Evolutionary conservation across 2,888 invertebrate species (phyloP).

Genomic region (Incurvaria masculella): DNA sequence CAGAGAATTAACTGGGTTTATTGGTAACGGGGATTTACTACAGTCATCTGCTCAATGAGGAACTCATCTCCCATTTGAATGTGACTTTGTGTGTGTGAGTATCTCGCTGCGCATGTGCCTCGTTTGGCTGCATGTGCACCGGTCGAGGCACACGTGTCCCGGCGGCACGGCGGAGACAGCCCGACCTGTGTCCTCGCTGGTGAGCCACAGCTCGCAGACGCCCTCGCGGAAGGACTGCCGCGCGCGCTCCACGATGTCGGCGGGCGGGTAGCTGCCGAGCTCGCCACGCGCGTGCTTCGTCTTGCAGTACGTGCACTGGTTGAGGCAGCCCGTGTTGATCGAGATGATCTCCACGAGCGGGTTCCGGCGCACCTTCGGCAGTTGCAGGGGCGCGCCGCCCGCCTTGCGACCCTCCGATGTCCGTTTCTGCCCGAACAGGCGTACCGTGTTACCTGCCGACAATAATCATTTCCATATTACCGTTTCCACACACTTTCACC

Average conservation of each 20-base stretch:
- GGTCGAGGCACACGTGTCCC: no score
- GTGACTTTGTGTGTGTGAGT: no score
- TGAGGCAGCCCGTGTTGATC: constrained; percentile 94
- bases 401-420: constrained; percentile 73
- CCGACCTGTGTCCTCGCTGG: constrained; percentile 92
- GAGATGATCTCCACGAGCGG: constrained; percentile 96
- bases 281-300: constrained; percentile 97
- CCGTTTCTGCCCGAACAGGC: constrained; percentile 74
- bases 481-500: no score
- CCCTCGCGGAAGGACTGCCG: constrained; percentile 86
- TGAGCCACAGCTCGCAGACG: constrained; percentile 95
- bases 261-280: constrained; percentile 88
- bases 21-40: no score
- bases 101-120: no score
- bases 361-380: constrained; percentile 95
- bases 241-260: constrained; percentile 86
- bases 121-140: no score
- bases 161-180: no score
- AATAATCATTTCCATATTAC: no score
- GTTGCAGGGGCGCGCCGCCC: constrained; percentile 81
- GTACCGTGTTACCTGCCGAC: constrained; percentile 64
- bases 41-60: no score
- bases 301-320: constrained; percentile 98
- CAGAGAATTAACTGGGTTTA: no score
- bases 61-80: no score